These are phyloP conservation scores for Samia ricini DNA, from an alignment of 1,140 invertebrate genomes.

Conservation along the genomic window DNA sequence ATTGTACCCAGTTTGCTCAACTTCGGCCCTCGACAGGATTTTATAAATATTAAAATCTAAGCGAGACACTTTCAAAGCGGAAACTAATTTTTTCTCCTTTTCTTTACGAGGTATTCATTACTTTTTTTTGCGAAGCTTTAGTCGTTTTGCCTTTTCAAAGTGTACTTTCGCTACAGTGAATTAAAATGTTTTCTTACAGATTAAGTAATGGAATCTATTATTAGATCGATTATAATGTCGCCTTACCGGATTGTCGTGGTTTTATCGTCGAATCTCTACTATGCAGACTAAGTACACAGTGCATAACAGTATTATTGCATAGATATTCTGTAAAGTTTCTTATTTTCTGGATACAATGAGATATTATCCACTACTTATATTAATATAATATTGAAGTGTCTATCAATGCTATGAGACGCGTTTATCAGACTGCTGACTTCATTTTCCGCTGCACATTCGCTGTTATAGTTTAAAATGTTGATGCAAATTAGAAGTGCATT, in stretches of 20 bases:
- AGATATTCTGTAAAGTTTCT: no score
- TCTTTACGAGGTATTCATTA: constrained; percentile 33
- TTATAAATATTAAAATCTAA: constrained; percentile 64
- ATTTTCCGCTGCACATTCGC: no score
- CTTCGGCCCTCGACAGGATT: constrained; percentile 53
- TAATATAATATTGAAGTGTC: no score
- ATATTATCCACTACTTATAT: no score
- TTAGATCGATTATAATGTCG: not conserved
- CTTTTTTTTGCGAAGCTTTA: constrained; percentile 13
- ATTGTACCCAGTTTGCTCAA: constrained; percentile 52
- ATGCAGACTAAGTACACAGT: no score
- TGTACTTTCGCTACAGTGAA: not conserved
- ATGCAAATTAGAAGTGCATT: no score
- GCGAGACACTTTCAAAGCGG: constrained; percentile 40
- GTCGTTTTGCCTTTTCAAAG: not conserved
- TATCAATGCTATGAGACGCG: no score
- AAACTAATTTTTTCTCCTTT: constrained; percentile 36
- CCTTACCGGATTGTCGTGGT: not conserved
- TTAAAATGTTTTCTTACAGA: not conserved
- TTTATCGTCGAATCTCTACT: no score
- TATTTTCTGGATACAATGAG: no score
- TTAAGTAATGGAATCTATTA: not conserved
- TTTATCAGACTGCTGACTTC: no score
- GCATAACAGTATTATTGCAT: no score
- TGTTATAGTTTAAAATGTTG: no score